Conservation (phyloP, 2,113 vertebrate species). For the Ceuthmochares aereus region DNA sequence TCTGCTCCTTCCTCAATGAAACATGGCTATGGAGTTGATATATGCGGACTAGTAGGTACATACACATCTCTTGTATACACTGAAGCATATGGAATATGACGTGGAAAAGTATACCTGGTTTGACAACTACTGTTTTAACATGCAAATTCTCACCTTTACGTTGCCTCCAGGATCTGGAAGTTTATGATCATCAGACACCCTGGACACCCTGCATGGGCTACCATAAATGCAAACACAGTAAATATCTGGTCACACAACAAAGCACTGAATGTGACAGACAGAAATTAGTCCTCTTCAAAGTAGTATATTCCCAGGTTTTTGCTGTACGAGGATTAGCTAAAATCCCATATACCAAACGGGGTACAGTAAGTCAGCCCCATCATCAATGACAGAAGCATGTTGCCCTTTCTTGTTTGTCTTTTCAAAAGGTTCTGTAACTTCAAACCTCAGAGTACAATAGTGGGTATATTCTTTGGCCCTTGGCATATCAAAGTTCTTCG, state of each 20-base stretch:
- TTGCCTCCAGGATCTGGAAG: neutral
- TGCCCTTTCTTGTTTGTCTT: neutral
- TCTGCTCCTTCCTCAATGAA: neutral
- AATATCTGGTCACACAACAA: neutral
- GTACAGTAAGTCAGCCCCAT: neutral
- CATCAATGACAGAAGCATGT: neutral
- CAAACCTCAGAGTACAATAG: neutral
- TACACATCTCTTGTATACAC: neutral
- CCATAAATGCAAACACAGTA: neutral
- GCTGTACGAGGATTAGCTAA: neutral
- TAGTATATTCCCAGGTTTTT: neutral
- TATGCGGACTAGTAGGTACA: neutral
- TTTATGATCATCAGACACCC: neutral
- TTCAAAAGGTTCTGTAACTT: neutral
- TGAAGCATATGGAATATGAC: neutral
- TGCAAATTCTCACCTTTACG: neutral
- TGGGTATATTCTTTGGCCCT: neutral
- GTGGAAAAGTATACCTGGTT: neutral
- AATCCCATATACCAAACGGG: neutral
- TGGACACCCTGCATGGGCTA: neutral
- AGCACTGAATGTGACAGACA: neutral
- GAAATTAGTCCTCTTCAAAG: neutral
- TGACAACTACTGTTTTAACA: neutral
- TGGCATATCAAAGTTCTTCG: neutral
- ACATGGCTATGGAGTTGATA: accelerated